Base-by-base conservation (phyloP, 1,140 invertebrate species). In the Aphidius ervi region DNA sequence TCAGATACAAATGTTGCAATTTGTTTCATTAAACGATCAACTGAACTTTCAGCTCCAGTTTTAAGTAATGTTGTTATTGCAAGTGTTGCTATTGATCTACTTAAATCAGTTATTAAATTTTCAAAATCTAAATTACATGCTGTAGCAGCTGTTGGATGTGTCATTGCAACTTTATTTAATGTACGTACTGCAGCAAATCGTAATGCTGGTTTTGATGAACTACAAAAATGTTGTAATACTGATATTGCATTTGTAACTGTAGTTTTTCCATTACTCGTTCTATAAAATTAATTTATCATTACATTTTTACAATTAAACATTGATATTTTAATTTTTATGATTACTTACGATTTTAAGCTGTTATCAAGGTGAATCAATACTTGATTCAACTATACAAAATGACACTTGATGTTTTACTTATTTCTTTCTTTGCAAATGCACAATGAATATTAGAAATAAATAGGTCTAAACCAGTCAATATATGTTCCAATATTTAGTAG, bases 21-120 rank as follows among this genome's bases (percentile, higher is more conserved):
- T 80, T 99, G 96, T 79, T 99, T 99, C 95, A 99, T 99, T 2
- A 99, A 79, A 53, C 97, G 84, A 76, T 99, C 97, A 9, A 99
- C 95, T 1, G 94, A 97, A 41, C 89, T 93, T 79, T 99, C 97
- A 40, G 92, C 93, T 37, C 97, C 96, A 59, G 96, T 99, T 79
- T 99, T 98, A 2, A 99, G 81, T 1, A 99, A 83, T 9, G 97
- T 99, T 6, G 97, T 99, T 46, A 99, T 98, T 40, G 97, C 97
- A 49, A 99, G 76, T 8, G 97, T 99, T 37, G 97, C 97, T 64
- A 99, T 97, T 2, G 95, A 98, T 55, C 97, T 86, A 79, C 99
- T 99, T 0, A 90, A 85, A 81, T 99, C 97, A 1, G 94, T 95
- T 58, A 99, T 98, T 23, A 99, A 81, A 73, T 96, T 97, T 78